Conservation (phyloP, 2,113 vertebrate species). For the Poeciliopsis turrubarensis region DNA sequence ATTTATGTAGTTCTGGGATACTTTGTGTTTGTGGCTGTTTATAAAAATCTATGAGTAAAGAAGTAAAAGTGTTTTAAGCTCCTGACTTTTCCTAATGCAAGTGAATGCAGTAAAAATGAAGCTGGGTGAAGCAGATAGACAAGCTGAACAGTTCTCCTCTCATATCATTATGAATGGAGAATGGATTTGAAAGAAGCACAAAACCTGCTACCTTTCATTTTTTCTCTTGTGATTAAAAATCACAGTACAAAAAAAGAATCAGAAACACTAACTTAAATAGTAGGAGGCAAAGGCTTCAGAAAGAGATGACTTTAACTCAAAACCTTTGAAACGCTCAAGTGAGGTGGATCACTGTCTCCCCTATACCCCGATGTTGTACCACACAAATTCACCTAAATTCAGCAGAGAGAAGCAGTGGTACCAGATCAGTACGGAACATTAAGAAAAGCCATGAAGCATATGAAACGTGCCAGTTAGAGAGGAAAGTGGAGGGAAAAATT, state of each 20-base stretch:
- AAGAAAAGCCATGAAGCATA: slow-evolving; percentile 53
- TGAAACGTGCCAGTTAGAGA: slow-evolving; percentile 63
- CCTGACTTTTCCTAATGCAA: too few species aligned
- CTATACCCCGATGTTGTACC: neutral
- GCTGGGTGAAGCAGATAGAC: too few species aligned
- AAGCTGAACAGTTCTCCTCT: too few species aligned
- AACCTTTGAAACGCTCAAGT: neutral
- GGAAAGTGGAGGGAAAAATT: slow-evolving; percentile 32
- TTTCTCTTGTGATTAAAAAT: neutral
- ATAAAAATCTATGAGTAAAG: too few species aligned
- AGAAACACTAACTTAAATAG: neutral
- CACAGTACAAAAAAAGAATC: neutral
- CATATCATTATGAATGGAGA: too few species aligned
- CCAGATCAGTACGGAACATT: slow-evolving; percentile 42
- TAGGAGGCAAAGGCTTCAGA: neutral
- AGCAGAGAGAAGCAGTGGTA: slow-evolving; percentile 8
- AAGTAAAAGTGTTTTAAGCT: too few species aligned
- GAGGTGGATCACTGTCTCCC: neutral
- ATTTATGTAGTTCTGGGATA: too few species aligned
- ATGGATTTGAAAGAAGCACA: too few species aligned
- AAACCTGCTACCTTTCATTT: neutral
- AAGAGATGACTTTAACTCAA: neutral
- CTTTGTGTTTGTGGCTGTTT: too few species aligned
- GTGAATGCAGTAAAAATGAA: too few species aligned
- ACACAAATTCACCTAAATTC: slow-evolving; percentile 30